Evolutionary conservation across 2,113 vertebrate species (phyloP).

Genomic region (Jacana jacana): DNA sequence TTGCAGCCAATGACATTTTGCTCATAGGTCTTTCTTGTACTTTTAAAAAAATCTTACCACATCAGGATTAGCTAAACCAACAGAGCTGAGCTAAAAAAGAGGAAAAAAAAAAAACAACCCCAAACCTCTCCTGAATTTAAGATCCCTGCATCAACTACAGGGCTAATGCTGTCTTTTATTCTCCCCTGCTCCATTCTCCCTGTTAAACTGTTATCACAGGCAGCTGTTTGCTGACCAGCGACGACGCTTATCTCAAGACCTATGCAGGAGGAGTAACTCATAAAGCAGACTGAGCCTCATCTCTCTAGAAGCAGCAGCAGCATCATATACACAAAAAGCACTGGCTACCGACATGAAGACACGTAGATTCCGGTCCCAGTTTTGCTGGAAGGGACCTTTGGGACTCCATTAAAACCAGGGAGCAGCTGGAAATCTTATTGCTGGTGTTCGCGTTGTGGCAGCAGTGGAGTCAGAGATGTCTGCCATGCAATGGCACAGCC

Average conservation of each 20-base stretch:
- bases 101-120: not conserved
- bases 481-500: not conserved
- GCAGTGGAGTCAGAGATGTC: fast-evolving
- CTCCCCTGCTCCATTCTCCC: not conserved
- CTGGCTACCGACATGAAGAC: not conserved
- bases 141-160: not conserved
- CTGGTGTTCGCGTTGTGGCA: not conserved
- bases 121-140: not conserved
- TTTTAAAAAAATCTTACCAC: not conserved
- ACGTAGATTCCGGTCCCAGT: not conserved
- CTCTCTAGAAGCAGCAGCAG: not conserved
- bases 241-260: not conserved
- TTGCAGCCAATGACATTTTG: not conserved
- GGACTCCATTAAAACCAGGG: not conserved
- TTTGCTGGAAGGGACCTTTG: not conserved
- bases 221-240: not conserved
- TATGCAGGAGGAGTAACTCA: not conserved
- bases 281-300: not conserved
- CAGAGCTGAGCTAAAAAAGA: not conserved
- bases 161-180: not conserved
- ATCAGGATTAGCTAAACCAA: not conserved
- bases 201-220: not conserved
- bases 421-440: not conserved
- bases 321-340: not conserved
- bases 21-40: not conserved